These are phyloP conservation scores for Plagodis pulveraria DNA, from an alignment of 2,888 invertebrate genomes.

Conservation along the genomic window DNA sequence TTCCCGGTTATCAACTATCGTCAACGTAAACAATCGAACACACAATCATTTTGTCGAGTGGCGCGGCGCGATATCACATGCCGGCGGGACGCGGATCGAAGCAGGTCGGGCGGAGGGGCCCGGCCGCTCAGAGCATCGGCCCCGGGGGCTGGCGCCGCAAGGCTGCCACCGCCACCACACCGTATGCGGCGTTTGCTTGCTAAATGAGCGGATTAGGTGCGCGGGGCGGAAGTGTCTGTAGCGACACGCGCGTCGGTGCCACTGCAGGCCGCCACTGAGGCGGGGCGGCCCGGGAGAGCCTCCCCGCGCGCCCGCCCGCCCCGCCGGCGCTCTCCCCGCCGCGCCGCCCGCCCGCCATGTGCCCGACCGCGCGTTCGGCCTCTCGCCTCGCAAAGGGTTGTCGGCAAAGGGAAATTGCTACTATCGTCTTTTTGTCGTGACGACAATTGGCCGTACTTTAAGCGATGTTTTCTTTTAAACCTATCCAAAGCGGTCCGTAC, in stretches of 20 bases:
- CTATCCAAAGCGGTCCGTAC: slow-evolving; percentile 30
- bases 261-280: slow-evolving; percentile 84
- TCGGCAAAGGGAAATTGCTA: slow-evolving; percentile 74
- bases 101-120: slow-evolving; percentile 66
- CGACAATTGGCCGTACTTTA: slow-evolving; percentile 64
- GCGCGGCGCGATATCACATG: slow-evolving; percentile 69
- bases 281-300: slow-evolving; percentile 80
- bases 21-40: slow-evolving; percentile 79
- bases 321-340: slow-evolving; percentile 44
- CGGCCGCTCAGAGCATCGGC: slow-evolving; percentile 71
- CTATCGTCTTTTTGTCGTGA: slow-evolving; percentile 68
- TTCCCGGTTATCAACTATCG: slow-evolving; percentile 78
- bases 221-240: slow-evolving; percentile 81
- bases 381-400: slow-evolving; percentile 78
- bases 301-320: slow-evolving; percentile 57
- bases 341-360: slow-evolving; percentile 68
- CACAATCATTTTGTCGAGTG: slow-evolving; percentile 70
- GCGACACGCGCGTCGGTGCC: slow-evolving; percentile 83
- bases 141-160: slow-evolving; percentile 71
- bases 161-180: slow-evolving; percentile 71
- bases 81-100: slow-evolving; percentile 64
- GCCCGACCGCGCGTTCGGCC: slow-evolving; percentile 67
- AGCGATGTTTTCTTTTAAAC: slow-evolving; percentile 57
- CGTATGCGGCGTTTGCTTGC: slow-evolving; percentile 78
- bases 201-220: slow-evolving; percentile 78